Evolutionary conservation across 2,113 vertebrate genomes (phyloP).

Genomic region (Saimiri boliviensis): DNA sequence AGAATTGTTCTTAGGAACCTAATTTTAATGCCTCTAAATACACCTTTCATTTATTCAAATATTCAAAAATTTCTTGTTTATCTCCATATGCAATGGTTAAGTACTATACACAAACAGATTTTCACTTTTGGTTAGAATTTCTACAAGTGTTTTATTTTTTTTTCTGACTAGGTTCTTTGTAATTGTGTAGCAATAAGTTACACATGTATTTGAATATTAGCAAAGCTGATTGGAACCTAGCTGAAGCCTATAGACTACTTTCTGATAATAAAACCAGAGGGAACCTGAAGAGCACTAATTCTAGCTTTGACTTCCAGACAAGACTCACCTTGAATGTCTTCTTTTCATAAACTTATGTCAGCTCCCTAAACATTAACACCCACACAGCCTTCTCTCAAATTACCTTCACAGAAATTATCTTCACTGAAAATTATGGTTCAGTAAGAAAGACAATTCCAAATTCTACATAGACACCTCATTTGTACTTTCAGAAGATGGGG

Average conservation of each 20-base stretch:
- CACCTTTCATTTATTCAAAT: background rate
- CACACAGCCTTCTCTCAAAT: background rate
- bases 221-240: background rate
- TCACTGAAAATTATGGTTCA: background rate
- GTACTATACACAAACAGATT: background rate
- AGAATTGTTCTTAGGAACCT: background rate
- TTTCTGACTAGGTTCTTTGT: background rate
- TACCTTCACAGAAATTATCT: background rate
- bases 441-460: background rate
- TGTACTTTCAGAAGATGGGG: background rate
- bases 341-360: background rate
- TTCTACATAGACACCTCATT: background rate
- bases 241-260: background rate
- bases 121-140: background rate
- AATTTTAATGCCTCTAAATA: conserved; percentile 28
- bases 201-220: background rate
- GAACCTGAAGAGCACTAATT: background rate
- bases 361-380: background rate
- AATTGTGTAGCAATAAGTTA: background rate
- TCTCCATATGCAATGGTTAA: background rate
- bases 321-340: background rate
- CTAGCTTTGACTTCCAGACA: background rate
- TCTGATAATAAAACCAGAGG: background rate
- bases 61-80: background rate
- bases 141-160: background rate